Evolutionary conservation across 1,140 invertebrate species (phyloP), one percentile per base, ranked within the genome.

Genomic region (Musca vetustissima): DNA sequence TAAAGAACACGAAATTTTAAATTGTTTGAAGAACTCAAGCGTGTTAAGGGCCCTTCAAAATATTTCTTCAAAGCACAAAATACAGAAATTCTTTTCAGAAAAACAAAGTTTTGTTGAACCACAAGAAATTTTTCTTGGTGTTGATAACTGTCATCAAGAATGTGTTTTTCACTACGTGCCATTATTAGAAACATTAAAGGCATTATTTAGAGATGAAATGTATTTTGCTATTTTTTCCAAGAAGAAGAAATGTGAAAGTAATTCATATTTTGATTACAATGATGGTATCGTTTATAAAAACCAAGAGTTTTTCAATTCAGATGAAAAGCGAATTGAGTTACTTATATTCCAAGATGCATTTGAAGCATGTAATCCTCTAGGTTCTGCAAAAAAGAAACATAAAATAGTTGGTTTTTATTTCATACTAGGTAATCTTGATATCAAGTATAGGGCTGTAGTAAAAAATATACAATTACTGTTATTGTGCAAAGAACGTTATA

Each of bases 301-400:
- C 11, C 55, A 67, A n/a, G 7, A 13, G 17, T 67, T 67, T 57
- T 67, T 57, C 19, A 25, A 36, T 24, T 2, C 19, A 47, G 17
- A 14, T 47, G 17, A 9, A 28, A 67, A 57, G 9, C 32, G 55
- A 47, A 43, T 57, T 28, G 53, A 67, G 57, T 19, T 57, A 21
- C 21, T 67, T 36, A 14, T 67, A 24, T 67, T 67, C 15, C 66
- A 67, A 57, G 66, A 67, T 22, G 28, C 66, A 9, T 67, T 57
- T 47, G 66, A 67, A 67, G 55, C 21, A 28, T 67, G 50, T 22
- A 67, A 57, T 55, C 7, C 66, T 17, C 22, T 67, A 19, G 66
- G 66, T 17, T 67, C 66, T 47, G 55, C 66, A 47, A 67, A 67
- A 57, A 57, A 43, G 52, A 67, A 67, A 67, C 66, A 67, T 57